A percentile compares a stretch with the other conserved stretches of the same genome.
Conservation (phyloP, 2,113 vertebrate species). For the Cisticola juncidis region DNA sequence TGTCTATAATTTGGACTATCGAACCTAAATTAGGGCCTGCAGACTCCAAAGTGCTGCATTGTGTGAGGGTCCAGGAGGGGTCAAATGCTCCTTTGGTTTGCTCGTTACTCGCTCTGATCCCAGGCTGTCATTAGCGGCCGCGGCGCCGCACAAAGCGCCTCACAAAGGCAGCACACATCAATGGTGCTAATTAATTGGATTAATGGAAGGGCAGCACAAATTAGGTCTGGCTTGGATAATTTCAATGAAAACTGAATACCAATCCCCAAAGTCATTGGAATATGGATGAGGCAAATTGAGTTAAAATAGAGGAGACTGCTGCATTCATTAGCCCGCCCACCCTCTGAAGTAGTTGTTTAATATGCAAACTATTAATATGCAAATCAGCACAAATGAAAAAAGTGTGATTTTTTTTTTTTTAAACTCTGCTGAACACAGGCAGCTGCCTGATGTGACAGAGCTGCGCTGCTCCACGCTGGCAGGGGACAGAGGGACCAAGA, state of each 20-base stretch:
- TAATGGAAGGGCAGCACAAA: slow-evolving; percentile 92
- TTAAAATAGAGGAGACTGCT: slow-evolving; percentile 93
- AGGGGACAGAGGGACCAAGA: not conserved
- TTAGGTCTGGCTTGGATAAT: slow-evolving; percentile 85
- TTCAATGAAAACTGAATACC: slow-evolving; percentile 89
- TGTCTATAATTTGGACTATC: slow-evolving; percentile 49
- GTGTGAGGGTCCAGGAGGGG: slow-evolving; percentile 54
- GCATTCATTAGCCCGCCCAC: slow-evolving; percentile 97
- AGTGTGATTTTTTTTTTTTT: slow-evolving; percentile 67
- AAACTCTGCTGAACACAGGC: slow-evolving; percentile 77
- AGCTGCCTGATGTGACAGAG: slow-evolving; percentile 78
- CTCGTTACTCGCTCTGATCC: slow-evolving; percentile 70
- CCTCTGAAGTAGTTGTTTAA: slow-evolving; percentile 96
- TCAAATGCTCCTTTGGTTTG: slow-evolving; percentile 71
- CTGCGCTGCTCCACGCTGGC: not conserved
- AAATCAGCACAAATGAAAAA: slow-evolving; percentile 87
- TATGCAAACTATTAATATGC: slow-evolving; percentile 99
- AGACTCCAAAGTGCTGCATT: slow-evolving; percentile 22
- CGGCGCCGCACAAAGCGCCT: slow-evolving; percentile 84
- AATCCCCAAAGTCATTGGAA: slow-evolving; percentile 88
- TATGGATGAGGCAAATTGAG: slow-evolving; percentile 98
- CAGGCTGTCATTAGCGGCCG: slow-evolving; percentile 72
- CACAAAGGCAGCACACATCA: slow-evolving; percentile 86
- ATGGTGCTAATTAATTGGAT: slow-evolving; percentile 97
- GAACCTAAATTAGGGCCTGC: slow-evolving; percentile 28